Evolutionary conservation across 2,797 vertebrate genomes (phyloP), one percentile per base, ranked within the genome.

Genomic region (Ataeniobius toweri): DNA sequence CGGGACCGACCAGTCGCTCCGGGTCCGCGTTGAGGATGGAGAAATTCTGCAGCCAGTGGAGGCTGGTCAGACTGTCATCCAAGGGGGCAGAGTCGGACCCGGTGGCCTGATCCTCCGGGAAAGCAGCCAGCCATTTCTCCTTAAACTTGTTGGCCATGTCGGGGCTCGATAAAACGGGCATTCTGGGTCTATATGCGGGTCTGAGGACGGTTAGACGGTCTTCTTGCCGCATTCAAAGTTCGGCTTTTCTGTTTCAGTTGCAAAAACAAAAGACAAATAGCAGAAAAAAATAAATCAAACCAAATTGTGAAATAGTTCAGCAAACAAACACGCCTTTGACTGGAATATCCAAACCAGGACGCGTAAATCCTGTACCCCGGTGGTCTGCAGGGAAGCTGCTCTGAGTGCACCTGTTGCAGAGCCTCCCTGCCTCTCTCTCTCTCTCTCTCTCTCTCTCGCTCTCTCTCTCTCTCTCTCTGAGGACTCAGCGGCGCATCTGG

Each of bases 41-140:
- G 92, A 97, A 97, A 90, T 96, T 96, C 91, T 97, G 96, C 0
- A 97, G 96, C 96, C 96, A 97, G 87, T 97, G 96, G 39, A 97
- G 95, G 88, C 95, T 97, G 85, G 96, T 97, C 59, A 97, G 95
- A 81, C 96, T 97, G 93, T 97, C 96, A 76, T 97, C 96, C 71
- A 95, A 87, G 9, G 91, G 90, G n/a, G 81, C 81, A 0, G 93
- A 89, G 71, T 94, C 95, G 44, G 82, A 78, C 24, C 85, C 84
- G n/a, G 80, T 79, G 79, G 88, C 88, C 84, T 85, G 91, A 22
- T 95, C 95, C 67, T 95, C 94, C 44, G 94, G 92, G 58, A 93
- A 89, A 28, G 91, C 88, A 83, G 87, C 75, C 87, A 95, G 83
- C 94, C 95, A 96, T 82, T 89, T 95, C 90, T 94, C 94, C 79